Base-by-base conservation (phyloP, 2,888 invertebrate species). In the Brachyopa scutellaris region DNA sequence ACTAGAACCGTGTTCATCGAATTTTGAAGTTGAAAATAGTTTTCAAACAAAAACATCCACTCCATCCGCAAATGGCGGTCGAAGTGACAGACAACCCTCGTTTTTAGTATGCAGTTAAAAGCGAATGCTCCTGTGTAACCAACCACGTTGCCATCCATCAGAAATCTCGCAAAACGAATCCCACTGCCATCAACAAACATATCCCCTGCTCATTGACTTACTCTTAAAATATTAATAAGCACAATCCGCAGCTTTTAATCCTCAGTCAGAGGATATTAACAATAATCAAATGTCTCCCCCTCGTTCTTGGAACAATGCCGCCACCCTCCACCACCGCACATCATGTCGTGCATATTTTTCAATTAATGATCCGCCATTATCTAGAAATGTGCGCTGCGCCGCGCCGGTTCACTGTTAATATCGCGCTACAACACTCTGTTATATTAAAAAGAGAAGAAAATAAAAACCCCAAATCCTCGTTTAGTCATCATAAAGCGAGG, bases 351-450 rank as follows among this genome's bases (percentile, higher is more conserved):
- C 67, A 74, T 74, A 80, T 80, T 80, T 80, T 80, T 67, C 74
- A 80, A 80, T 80, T 80, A 74, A 62, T 62, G 61, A 67, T 57
- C 40, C 69, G 40, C 74, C 67, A 80, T 80, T 74, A 74, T n/a
- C n/a, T 40, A 26, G 26, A 61, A 55, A 49, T 73, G 67, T 73
- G 69, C n/a, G n/a, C n/a, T n/a, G n/a, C n/a, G n/a, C n/a, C 45
- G 53, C 53, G 19, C 36, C 36, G 19, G 38, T 51, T 66, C 45
- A 45, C 8, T 45, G 55, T 45, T 67, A 57, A 59, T 69, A 47
- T n/a, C n/a, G 47, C 45, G 33, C 31, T n/a, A 19, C 13, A 51
- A 31, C 42, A 72, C 72, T 72, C 47, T 62, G 7, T 11, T 53
- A 26, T 72, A 61, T 72, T 62, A 55, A 64, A 38, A 33, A n/a